Evolutionary conservation across 2,888 invertebrate genomes (phyloP).

Genomic region (Dolichomitus sp.): DNA sequence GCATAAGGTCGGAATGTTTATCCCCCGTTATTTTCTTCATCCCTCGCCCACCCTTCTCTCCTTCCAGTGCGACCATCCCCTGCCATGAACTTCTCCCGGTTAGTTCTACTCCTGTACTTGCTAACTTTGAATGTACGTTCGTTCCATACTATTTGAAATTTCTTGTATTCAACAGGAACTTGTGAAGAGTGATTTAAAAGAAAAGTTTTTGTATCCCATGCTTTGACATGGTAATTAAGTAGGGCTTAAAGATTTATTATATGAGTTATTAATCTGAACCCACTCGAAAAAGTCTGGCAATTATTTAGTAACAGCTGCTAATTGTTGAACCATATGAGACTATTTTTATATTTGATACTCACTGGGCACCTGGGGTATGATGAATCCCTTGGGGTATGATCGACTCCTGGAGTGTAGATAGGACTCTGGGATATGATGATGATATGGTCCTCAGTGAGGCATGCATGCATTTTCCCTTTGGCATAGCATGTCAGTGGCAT

Average conservation of each 20-base stretch:
- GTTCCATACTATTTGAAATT: conserved; percentile 52
- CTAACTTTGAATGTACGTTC: conserved; percentile 42
- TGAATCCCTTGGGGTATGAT: no score
- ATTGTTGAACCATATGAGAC: no score
- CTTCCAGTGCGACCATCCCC: conserved; percentile 13
- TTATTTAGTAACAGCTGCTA: no score
- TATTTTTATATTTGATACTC: no score
- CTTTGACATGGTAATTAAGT: not conserved
- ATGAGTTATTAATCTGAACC: not conserved
- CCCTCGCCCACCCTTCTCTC: conserved; percentile 6
- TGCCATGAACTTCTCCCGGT: conserved; percentile 9
- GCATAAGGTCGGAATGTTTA: conserved; percentile 16
- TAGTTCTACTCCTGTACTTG: conserved; percentile 9
- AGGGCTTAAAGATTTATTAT: not conserved
- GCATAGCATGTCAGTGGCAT: conserved; percentile 1
- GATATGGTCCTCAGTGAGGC: conserved; percentile 40
- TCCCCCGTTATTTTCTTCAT: conserved; percentile 42
- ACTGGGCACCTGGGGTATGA: no score
- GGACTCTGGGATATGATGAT: no score
- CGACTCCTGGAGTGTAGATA: no score
- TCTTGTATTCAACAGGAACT: conserved; percentile 25
- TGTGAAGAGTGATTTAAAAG: conserved; percentile 51
- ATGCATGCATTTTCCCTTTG: conserved; percentile 37
- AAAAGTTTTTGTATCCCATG: conserved; percentile 45
- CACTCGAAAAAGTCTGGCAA: not conserved